Evolutionary conservation across 2,113 vertebrate species (phyloP).

Genomic region (Hippopotamus amphibius): DNA sequence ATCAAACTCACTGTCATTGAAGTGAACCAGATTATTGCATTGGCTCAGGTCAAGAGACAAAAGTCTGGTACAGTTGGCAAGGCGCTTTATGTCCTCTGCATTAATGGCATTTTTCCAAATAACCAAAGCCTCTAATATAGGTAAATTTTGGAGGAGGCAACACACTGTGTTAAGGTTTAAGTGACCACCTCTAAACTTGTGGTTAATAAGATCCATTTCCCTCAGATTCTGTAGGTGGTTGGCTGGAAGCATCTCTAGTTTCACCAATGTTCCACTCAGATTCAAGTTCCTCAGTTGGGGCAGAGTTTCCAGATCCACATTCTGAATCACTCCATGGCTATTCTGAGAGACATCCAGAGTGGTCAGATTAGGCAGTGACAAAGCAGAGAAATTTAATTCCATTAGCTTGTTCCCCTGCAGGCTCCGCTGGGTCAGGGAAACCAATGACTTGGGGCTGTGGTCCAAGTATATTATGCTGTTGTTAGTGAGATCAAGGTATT

Average conservation of each 20-base stretch:
- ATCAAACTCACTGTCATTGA: conserved; percentile 70
- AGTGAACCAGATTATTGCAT: conserved; percentile 46
- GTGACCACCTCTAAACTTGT: neutral
- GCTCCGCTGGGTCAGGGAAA: conserved; percentile 14
- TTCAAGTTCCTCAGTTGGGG: neutral
- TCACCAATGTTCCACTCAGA: neutral
- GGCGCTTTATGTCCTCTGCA: conserved; percentile 41
- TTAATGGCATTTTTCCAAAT: conserved; percentile 47
- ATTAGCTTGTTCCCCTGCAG: neutral
- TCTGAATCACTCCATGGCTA: neutral
- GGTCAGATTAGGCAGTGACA: conserved; percentile 54
- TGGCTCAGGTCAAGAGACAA: conserved; percentile 71
- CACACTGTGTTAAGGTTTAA: conserved; percentile 31
- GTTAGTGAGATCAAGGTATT: conserved; percentile 53
- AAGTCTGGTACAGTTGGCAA: conserved; percentile 73
- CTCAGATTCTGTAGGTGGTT: conserved; percentile 46
- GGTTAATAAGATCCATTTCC: conserved; percentile 19
- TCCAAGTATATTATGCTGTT: neutral
- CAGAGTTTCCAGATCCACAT: conserved; percentile 55
- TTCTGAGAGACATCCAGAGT: conserved; percentile 58
- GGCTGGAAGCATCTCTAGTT: neutral
- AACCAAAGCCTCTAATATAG: conserved; percentile 41
- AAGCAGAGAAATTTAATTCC: conserved; percentile 41
- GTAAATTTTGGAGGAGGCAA: conserved; percentile 59
- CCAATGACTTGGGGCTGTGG: neutral